Base-by-base conservation (phyloP, 2,888 invertebrate species). In the Capitulum mitella region DNA sequence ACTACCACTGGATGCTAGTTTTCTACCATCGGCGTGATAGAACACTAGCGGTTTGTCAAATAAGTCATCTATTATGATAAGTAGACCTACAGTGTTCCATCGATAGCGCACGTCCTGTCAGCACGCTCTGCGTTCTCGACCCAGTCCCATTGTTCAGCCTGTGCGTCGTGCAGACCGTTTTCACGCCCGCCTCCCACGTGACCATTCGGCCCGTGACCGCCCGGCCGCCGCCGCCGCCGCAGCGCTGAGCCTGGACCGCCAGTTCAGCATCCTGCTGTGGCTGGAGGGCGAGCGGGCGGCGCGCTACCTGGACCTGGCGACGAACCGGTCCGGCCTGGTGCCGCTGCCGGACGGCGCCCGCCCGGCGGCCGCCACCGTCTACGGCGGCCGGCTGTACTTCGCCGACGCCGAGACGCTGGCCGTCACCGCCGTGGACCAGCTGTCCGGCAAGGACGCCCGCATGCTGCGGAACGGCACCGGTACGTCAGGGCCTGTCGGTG, bases 341-440 rank as follows among this genome's bases (percentile, higher is more conserved):
- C 70, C 70, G 70, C 70, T 70, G 3, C 19, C 77, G 22, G 61
- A 58, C 48, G 77, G 32, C 19, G 34, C 78, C 32, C 77, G 74
- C 29, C 80, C 80, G n/a, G 58, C 78, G 43, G 81, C 81, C 32
- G 14, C 81, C 5, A 77, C 80, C 40, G 80, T 81, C 8, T 78
- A 80, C 78, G 61, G 54, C 54, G 80, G 79, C 32, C 77, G 54
- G 79, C 54, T 81, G 29, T 81, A 81, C 61, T 80, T 74, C 78
- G 78, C 79, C 10, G 78, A 81, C 79, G 79, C 51, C 32, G 76
- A 74, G 5, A 78, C 78, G 22, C 77, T 14, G 29, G 79, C 58
- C 29, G 79, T 81, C 34, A 80, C 79, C 43, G 79, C 79, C 40
- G 77, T 80, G 61, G 78, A 78, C 40, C 79, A 80, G 58, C 74